Percentiles rank a stretch among this genome's conserved stretches.
These are phyloP conservation scores for Falcaria lacertinaria DNA, from an alignment of 2,888 invertebrate genomes.

Conservation along the genomic window DNA sequence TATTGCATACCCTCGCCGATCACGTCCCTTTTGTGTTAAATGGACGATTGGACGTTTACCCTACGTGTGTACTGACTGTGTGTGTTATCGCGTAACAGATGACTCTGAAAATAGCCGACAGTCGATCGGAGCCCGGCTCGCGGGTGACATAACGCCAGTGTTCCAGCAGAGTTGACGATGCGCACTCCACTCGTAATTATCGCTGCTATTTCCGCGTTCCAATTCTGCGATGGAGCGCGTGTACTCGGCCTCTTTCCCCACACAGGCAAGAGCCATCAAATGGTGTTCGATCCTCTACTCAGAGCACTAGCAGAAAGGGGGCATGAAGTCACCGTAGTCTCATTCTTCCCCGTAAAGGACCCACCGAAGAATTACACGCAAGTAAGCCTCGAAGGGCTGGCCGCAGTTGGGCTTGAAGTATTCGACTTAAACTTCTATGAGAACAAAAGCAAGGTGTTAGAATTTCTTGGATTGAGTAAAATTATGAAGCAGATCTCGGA, in stretches of 20 bases:
- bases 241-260: conserved; percentile 81
- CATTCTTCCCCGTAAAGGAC: conserved; percentile 76
- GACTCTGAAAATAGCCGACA: conserved; percentile 28
- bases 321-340: conserved; percentile 81
- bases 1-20: background rate
- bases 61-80: conserved; percentile 7
- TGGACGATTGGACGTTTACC: conserved; percentile 19
- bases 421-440: conserved; percentile 50
- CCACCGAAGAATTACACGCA: conserved; percentile 67
- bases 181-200: conserved; percentile 30
- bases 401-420: conserved; percentile 48
- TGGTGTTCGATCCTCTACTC: conserved; percentile 79
- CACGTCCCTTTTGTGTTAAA: background rate
- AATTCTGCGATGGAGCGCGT: conserved; percentile 52
- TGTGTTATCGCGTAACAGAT: conserved; percentile 10
- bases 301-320: conserved; percentile 76
- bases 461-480: conserved; percentile 38
- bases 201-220: conserved; percentile 31
- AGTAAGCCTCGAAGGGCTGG: conserved; percentile 63
- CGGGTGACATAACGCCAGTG: conserved; percentile 20
- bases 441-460: conserved; percentile 29
- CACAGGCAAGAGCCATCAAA: conserved; percentile 81
- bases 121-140: conserved; percentile 1
- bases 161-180: conserved; percentile 35
- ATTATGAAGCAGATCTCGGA: conserved; percentile 40